Evolutionary conservation across 2,797 vertebrate genomes (phyloP).

Genomic region (Dendrocincla tyrannina): DNA sequence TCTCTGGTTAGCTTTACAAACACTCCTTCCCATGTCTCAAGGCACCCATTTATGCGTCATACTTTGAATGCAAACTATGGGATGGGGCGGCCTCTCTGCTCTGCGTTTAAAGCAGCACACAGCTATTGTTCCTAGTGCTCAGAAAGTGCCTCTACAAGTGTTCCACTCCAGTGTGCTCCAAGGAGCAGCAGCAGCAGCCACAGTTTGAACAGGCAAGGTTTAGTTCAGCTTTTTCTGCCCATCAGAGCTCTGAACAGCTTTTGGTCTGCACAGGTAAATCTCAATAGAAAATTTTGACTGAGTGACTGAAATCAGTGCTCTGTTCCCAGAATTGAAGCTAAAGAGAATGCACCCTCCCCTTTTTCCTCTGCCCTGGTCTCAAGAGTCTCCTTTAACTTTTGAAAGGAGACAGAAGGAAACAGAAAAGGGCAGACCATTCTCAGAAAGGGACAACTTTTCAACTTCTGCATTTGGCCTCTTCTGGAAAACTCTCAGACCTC

Average conservation of each 20-base stretch:
- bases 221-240: not conserved
- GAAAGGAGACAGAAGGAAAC: constrained; percentile 21
- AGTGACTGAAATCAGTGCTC: not conserved
- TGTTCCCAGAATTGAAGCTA: not conserved
- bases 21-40: constrained; percentile 53
- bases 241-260: not conserved
- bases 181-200: not conserved
- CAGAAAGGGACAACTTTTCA: constrained; percentile 33
- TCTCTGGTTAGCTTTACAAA: constrained; percentile 58
- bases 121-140: not conserved
- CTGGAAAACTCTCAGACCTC: constrained; percentile 57
- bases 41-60: constrained; percentile 45
- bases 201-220: not conserved
- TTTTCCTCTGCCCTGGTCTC: not conserved
- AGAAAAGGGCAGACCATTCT: constrained; percentile 55
- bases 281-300: not conserved
- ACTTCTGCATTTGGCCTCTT: constrained; percentile 41
- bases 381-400: constrained; percentile 21
- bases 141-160: not conserved
- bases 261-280: not conserved
- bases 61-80: not conserved
- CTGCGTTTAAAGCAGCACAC: not conserved
- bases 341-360: not conserved
- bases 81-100: not conserved
- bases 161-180: not conserved